These are phyloP conservation scores for Probosciger aterrimus DNA, from an alignment of 2,113 vertebrate species.

Conservation along the genomic window DNA sequence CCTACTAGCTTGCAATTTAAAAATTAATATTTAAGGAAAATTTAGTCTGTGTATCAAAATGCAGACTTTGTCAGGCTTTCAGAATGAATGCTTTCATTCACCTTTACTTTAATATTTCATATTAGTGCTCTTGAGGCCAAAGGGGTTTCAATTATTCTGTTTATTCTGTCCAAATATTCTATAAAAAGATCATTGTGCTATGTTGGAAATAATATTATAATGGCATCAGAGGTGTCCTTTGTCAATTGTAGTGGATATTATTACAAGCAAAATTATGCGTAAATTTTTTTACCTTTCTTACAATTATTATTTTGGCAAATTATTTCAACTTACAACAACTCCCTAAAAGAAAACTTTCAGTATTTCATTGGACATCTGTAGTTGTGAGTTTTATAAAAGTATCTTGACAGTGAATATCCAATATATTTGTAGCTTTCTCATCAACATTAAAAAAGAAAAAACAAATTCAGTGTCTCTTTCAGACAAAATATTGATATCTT, in stretches of 20 bases:
- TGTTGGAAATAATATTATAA: not conserved
- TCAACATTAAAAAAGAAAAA: not conserved
- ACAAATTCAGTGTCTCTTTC: not conserved
- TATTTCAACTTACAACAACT: not conserved
- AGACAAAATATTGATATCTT: not conserved
- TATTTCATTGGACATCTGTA: not conserved
- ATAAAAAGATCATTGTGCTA: not conserved
- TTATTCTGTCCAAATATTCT: not conserved
- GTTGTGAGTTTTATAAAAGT: not conserved
- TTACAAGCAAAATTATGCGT: not conserved
- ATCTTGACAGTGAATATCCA: not conserved
- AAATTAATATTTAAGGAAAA: not conserved
- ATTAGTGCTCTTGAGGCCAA: not conserved
- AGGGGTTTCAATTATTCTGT: not conserved
- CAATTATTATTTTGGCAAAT: not conserved
- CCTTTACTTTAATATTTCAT: not conserved
- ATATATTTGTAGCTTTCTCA: not conserved
- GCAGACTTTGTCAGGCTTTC: not conserved
- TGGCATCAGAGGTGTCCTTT: not conserved
- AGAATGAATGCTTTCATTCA: not conserved
- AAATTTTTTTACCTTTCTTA: not conserved
- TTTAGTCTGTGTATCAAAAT: not conserved
- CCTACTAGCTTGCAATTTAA: not conserved
- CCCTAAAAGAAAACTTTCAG: not conserved
- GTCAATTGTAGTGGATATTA: not conserved